Evolutionary conservation across 92 coral and sea anemone species (phyloP).

Genomic region (Galaxea fascicularis): DNA sequence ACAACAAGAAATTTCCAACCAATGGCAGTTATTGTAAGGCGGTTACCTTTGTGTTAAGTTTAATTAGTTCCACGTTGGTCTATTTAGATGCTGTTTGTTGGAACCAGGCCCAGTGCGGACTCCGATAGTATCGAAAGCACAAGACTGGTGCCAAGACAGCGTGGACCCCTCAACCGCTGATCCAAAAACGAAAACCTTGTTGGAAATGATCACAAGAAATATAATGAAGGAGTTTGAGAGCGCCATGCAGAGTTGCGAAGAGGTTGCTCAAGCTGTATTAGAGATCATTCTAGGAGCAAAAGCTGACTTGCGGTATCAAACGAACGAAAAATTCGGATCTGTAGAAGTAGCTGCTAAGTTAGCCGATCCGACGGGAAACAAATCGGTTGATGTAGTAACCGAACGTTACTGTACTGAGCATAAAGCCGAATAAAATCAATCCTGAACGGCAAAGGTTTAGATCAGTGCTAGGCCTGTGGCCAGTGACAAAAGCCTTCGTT

Average conservation of each 20-base stretch:
- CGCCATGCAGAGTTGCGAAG: constrained; percentile 54
- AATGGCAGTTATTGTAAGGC: too few species aligned
- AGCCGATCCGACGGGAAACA: constrained; percentile 31
- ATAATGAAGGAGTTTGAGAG: constrained; percentile 25
- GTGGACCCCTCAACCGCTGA: constrained; percentile 57
- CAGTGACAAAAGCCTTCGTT: too few species aligned
- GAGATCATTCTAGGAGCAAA: constrained; percentile 75
- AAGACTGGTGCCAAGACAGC: constrained; percentile 13
- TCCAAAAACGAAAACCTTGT: constrained; percentile 64
- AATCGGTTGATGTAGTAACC: constrained; percentile 10
- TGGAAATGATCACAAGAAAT: constrained; percentile 63
- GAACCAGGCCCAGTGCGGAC: constrained; percentile 90
- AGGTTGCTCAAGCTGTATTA: constrained; percentile 75
- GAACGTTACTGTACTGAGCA: neutral
- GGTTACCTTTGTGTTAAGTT: too few species aligned
- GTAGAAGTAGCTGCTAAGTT: constrained; percentile 34
- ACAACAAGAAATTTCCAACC: too few species aligned
- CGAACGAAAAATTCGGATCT: constrained; percentile 51
- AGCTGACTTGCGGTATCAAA: constrained; percentile 85
- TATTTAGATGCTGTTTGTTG: constrained; percentile 77
- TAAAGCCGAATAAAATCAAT: neutral
- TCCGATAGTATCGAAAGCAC: constrained; percentile 21
- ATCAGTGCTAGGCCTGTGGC: too few species aligned
- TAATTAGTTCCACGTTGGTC: neutral
- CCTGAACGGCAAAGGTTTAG: neutral